A percentile compares a stretch with the other conserved stretches of the same genome.
Conservation (phyloP, 1,140 invertebrate species). For the Steinernema feltiae region DNA sequence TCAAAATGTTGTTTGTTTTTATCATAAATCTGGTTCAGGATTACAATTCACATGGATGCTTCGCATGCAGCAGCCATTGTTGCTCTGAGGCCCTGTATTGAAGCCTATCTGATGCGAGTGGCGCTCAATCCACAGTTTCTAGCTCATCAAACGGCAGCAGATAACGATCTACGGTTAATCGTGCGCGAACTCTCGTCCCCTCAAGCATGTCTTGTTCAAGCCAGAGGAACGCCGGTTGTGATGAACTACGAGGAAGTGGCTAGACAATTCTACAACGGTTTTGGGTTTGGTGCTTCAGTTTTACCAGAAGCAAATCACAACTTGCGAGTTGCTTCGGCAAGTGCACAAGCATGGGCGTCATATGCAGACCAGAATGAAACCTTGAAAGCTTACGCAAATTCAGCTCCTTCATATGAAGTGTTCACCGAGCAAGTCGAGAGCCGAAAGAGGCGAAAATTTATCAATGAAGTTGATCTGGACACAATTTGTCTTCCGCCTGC, state of each 20-base stretch:
- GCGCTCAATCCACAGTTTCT: conserved; percentile 70
- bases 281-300: not conserved
- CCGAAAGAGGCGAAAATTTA: not conserved
- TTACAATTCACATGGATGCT: conserved; percentile 79
- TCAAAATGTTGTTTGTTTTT: conserved; percentile 6
- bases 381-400: not conserved
- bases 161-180: conserved; percentile 16
- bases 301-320: not conserved
- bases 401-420: not conserved
- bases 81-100: conserved; percentile 77
- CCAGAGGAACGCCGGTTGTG: not conserved
- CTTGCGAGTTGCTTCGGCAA: not conserved
- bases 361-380: not conserved
- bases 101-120: conserved; percentile 73
- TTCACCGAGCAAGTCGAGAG: not conserved
- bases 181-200: conserved; percentile 21
- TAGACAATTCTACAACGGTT: not conserved
- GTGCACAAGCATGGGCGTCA: not conserved
- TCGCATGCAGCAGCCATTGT: conserved; percentile 72
- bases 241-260: not conserved
- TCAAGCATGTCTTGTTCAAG: not conserved
- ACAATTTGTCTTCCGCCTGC: not conserved
- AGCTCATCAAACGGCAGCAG: not conserved
- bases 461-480: not conserved
- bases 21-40: conserved; percentile 61